Base-by-base conservation (phyloP, 2,797 vertebrate species). In the Falco novaeseelandiae region DNA sequence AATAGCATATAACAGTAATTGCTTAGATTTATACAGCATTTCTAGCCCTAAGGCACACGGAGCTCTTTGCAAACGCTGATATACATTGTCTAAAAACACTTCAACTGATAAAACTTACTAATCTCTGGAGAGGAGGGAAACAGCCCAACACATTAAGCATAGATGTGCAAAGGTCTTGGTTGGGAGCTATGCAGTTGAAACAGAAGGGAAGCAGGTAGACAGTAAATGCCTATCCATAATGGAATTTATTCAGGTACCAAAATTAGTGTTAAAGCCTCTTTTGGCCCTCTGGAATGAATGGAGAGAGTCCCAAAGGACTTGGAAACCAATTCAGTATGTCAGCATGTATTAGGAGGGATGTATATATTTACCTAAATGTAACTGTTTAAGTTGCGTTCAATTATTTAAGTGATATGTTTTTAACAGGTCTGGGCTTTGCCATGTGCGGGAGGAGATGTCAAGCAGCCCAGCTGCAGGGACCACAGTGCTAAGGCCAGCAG, bases 21-120 rank as follows among this genome's bases (percentile, higher is more conserved):
- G 61, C 76, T 89, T 79, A 74, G 59, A 65, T 93, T 89, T 92
- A 72, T 63, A 36, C 8, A 72, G 69, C 46, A 44, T 69, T 83
- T 86, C 79, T 83, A 34, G 58, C 70, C 82, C 52, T 27, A 32
- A 79, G n/a, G 72, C 58, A 40, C 4, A 12, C 18, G 57, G 61
- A 84, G 70, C 88, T 95, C 80, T 89, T 66, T 81, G 59, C 40
- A 89, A 91, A 80, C 27, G 57, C 89, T 94, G 86, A 87, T 82
- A 59, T 34, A 38, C 34, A 66, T 71, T 87, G 55, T 46, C 77
- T 93, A 82, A 54, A 79, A 94, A 26, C 54, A 55, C 52, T 80
- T 13, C 23, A 51, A 70, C 78, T 91, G 63, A 79, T 80, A 57
- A 87, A 95, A 76, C 42, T n/a, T 52, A 83, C 40, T 70, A 66